Percentiles rank a stretch among this genome's conserved stretches.
phyloP scores from a whole-genome alignment of 2,113 vertebrate species.

The Nicator chloris region DNA sequence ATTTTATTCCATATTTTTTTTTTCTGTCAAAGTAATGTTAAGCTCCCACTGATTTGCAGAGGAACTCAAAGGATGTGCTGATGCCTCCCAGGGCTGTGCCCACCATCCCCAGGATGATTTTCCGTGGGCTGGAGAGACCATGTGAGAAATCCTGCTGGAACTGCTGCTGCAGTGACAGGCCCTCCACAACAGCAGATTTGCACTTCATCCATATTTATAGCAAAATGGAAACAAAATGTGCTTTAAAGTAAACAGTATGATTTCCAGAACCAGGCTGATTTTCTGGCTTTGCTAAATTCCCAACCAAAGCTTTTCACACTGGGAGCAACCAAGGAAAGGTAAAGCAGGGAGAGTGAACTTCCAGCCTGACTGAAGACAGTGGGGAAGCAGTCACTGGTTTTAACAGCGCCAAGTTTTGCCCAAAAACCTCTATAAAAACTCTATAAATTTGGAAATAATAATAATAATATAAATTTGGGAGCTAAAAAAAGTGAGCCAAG shows the following conservation, averaged over 20 bases:
- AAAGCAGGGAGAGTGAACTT: neutral
- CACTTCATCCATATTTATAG: conserved; percentile 42
- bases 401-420: neutral
- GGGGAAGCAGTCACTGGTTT: neutral
- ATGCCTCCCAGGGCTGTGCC: neutral
- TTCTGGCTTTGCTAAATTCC: conserved; percentile 20
- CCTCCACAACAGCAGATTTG: conserved; percentile 43
- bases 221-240: conserved; percentile 50
- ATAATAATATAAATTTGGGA: neutral
- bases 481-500: neutral
- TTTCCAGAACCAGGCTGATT: neutral
- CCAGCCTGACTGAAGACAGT: neutral
- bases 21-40: neutral
- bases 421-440: neutral
- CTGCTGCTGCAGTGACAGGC: neutral
- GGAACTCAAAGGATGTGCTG: neutral
- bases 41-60: neutral
- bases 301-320: neutral
- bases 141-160: neutral
- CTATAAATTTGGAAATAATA: neutral
- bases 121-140: neutral
- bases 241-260: conserved; percentile 28
- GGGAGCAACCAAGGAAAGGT: neutral
- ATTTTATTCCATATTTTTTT: neutral
- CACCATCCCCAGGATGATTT: neutral